A percentile compares a stretch with the other conserved stretches of the same genome.
phyloP scores from a whole-genome alignment of 2,797 vertebrate species.

The Hoplostethus atlanticus region DNA sequence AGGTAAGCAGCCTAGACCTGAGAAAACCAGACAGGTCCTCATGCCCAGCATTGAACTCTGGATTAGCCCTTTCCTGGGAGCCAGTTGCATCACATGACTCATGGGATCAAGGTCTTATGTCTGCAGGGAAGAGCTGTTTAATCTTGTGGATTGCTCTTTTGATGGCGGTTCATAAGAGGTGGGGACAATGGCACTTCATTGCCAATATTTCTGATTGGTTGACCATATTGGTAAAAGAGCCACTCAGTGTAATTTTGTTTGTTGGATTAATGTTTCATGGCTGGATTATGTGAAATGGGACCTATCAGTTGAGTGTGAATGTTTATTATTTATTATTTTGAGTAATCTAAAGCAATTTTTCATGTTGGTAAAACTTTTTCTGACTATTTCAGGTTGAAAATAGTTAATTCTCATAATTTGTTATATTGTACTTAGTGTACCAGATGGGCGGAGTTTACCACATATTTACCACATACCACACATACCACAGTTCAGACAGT shows the following conservation, averaged over 20 bases:
- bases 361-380: background rate
- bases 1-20: slow-evolving; percentile 82
- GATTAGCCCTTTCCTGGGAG: slow-evolving; percentile 76
- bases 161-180: slow-evolving; percentile 35
- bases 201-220: background rate
- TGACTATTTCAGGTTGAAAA: background rate
- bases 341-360: background rate
- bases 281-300: slow-evolving; percentile 8
- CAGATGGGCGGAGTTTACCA: background rate
- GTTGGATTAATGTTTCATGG: slow-evolving; percentile 13
- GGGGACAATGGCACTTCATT: background rate
- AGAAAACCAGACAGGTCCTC: slow-evolving; percentile 82
- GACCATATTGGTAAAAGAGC: background rate
- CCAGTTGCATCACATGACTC: slow-evolving; percentile 70
- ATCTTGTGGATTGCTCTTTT: slow-evolving; percentile 73
- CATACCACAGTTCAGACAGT: background rate
- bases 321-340: no score
- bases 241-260: background rate
- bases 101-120: slow-evolving; percentile 74
- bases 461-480: background rate
- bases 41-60: slow-evolving; percentile 68
- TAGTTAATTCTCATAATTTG: background rate
- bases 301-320: background rate
- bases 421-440: background rate
- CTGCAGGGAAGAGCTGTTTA: slow-evolving; percentile 62